Evolutionary conservation across 1,140 invertebrate genomes (phyloP).

Genomic region (Hylyphantes graminicola): DNA sequence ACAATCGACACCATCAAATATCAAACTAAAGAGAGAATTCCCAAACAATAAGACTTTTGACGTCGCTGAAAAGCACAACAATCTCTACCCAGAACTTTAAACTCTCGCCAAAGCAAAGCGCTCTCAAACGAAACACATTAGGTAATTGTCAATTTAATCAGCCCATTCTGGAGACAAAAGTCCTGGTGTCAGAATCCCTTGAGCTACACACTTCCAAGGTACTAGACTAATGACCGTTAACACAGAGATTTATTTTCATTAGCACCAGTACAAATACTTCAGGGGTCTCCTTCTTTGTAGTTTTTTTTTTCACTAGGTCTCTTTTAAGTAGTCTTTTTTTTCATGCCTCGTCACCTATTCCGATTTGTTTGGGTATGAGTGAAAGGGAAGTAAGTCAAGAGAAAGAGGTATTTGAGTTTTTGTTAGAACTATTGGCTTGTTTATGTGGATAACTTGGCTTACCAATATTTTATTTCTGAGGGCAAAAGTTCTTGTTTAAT

Average conservation of each 20-base stretch:
- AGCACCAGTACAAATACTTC: constrained; percentile 51
- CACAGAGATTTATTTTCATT: constrained; percentile 61
- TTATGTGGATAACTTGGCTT: too few relatives aligned
- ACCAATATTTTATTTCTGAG: too few relatives aligned
- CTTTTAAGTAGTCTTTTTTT: constrained; percentile 47
- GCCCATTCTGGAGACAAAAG: constrained; percentile 46
- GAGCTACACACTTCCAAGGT: constrained; percentile 17
- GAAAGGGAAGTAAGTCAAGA: too few relatives aligned
- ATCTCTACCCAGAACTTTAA: constrained; percentile 30
- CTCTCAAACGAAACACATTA: constrained; percentile 45
- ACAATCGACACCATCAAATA: too few relatives aligned
- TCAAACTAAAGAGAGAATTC: too few relatives aligned
- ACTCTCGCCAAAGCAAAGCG: constrained; percentile 17
- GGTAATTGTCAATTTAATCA: constrained; percentile 61
- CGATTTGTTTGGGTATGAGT: constrained; percentile 30
- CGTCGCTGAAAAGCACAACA: too few relatives aligned
- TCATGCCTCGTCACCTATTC: constrained; percentile 27
- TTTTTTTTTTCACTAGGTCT: constrained; percentile 3
- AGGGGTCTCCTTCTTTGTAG: constrained; percentile 26
- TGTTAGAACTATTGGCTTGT: too few relatives aligned
- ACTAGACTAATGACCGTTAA: constrained; percentile 55
- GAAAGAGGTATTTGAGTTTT: too few relatives aligned
- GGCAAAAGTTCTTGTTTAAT: too few relatives aligned
- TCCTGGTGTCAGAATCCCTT: constrained; percentile 52
- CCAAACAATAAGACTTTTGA: too few relatives aligned